Evolutionary conservation across 2,888 invertebrate genomes (phyloP), one percentile per base, ranked within the genome.

Genomic region (Hirtodrosophila duncani): DNA sequence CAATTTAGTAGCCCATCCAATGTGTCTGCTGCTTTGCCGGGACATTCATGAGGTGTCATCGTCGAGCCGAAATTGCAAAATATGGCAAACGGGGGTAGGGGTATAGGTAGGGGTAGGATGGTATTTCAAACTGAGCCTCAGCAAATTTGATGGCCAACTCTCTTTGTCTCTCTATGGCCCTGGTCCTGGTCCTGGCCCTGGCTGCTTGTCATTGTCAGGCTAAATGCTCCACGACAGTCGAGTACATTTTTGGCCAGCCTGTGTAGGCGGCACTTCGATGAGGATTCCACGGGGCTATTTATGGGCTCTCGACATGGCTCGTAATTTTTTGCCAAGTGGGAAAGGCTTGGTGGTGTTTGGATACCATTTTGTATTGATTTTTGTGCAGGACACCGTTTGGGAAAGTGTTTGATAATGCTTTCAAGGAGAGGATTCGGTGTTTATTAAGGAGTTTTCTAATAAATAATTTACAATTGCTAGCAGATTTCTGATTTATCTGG

Each of bases 41-140:
- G 63, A 71, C 79, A 67, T 79, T 79, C 69, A 72, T 80, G 80
- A 75, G 79, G 74, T 75, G 75, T 80, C 80, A 67, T 58, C 59
- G n/a, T n/a, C n/a, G n/a, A n/a, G n/a, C n/a, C 55, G 57, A 50
- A 39, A 60, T 53, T 37, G 66, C 42, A 50, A 38, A n/a, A n/a
- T n/a, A n/a, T n/a, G n/a, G 43, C 21, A 7, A 23, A 24, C 20
- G 8, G 29, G 43, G 39, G 23, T 31, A 38, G 24, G 39, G 27
- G 6, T 10, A 7, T 17, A 26, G 23, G 20, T 6, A 14, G 34
- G 27, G 5, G 45, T 7, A 10, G 42, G 23, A 6, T 9, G 13
- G 16, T 21, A 13, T 8, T 7, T 16, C 18, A 18, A 27, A 34
- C 39, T 53, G 38, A 36, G 17, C 36, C 36, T 42, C 46, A 27